A percentile compares a stretch with the other conserved stretches of the same genome.
These are phyloP conservation scores for Zaprionus bogoriensis DNA, from an alignment of 2,888 invertebrate species.

Conservation along the genomic window DNA sequence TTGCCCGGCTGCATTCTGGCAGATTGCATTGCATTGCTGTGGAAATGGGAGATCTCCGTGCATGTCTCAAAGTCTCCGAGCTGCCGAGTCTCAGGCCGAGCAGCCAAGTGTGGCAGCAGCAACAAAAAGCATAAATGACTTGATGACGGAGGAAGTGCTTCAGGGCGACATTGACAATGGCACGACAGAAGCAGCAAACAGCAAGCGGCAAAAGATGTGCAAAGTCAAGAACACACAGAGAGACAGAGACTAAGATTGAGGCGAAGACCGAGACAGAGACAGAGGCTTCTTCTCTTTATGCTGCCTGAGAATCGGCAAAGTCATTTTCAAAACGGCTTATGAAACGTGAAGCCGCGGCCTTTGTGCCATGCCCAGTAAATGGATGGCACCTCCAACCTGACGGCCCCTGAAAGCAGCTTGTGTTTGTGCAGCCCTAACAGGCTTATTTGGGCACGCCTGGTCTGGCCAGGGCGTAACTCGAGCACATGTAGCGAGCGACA, in stretches of 20 bases:
- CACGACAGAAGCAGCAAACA: slow-evolving; percentile 16
- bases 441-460: slow-evolving; percentile 68
- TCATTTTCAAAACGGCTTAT: slow-evolving; percentile 64
- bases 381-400: slow-evolving; percentile 28
- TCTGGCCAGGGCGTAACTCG: slow-evolving; percentile 49
- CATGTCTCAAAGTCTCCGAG: slow-evolving; percentile 25
- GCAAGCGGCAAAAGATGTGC: slow-evolving; percentile 50
- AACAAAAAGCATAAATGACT: slow-evolving; percentile 48
- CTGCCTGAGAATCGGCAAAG: slow-evolving; percentile 28
- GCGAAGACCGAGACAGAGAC: slow-evolving; percentile 1
- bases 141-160: slow-evolving; percentile 64
- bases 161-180: slow-evolving; percentile 76
- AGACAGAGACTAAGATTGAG: slow-evolving; percentile 8
- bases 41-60: slow-evolving; percentile 40
- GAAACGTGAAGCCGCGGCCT: slow-evolving; percentile 67
- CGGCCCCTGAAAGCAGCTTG: slow-evolving; percentile 8
- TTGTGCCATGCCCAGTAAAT: slow-evolving; percentile 40
- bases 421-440: slow-evolving; percentile 31
- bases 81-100: slow-evolving; percentile 1
- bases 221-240: slow-evolving; percentile 37
- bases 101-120: slow-evolving; percentile 63
- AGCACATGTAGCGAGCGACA: slow-evolving; percentile 60
- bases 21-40: slow-evolving; percentile 44
- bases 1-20: slow-evolving; percentile 65
- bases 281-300: background rate